Evolutionary conservation across 2,888 invertebrate genomes (phyloP).

Genomic region (Spisula subtruncata): DNA sequence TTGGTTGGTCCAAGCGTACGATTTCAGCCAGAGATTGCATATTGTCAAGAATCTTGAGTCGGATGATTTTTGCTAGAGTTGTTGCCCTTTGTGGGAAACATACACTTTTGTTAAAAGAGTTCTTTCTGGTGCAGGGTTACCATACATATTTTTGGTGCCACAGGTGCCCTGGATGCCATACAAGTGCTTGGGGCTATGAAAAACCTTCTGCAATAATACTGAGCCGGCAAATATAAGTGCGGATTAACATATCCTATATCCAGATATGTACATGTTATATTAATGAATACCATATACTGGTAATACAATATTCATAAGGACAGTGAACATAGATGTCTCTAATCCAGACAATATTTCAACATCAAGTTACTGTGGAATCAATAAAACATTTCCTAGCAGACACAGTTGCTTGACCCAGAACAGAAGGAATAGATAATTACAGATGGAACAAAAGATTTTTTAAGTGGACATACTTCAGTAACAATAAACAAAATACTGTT

Average conservation of each 20-base stretch:
- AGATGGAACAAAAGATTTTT: neutral
- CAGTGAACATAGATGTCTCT: conserved; percentile 2
- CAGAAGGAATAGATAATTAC: too few species aligned
- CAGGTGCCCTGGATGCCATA: too few species aligned
- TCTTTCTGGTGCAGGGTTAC: too few species aligned
- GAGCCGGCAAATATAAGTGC: neutral
- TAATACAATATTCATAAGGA: conserved; percentile 12
- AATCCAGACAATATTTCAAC: neutral
- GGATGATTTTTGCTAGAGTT: neutral
- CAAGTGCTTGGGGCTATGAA: too few species aligned
- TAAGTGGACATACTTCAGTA: neutral
- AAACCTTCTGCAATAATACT: neutral
- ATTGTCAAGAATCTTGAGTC: neutral
- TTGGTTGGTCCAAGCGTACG: neutral
- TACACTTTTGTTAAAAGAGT: too few species aligned
- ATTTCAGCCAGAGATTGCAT: too few species aligned
- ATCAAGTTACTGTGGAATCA: neutral
- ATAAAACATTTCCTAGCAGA: too few species aligned
- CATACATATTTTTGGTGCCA: too few species aligned
- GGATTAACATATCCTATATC: neutral
- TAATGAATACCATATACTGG: too few species aligned
- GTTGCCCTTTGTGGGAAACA: neutral
- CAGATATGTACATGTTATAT: conserved; percentile 3
- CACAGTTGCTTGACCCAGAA: too few species aligned
- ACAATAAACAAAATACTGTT: neutral